Conservation (phyloP, 2,888 invertebrate species). For the Callosobruchus maculatus region DNA sequence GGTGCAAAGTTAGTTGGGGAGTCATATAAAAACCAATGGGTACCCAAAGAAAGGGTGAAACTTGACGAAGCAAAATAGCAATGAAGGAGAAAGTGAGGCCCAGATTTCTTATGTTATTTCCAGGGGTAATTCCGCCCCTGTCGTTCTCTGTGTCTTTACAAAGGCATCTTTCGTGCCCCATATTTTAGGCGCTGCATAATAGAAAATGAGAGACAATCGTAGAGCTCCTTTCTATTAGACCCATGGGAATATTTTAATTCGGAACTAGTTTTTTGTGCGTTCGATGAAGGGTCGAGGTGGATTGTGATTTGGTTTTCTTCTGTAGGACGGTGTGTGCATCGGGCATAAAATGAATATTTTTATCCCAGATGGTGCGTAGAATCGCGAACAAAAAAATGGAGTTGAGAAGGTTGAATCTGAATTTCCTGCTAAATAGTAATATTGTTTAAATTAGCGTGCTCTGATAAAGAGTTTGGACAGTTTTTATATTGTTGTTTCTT, state of each 20-base stretch:
- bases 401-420: constrained; percentile 3
- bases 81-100: background rate
- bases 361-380: background rate
- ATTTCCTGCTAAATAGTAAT: background rate
- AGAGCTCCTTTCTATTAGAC: background rate
- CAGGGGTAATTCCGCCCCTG: background rate
- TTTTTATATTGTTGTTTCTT: no score
- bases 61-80: no score
- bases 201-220: background rate
- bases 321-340: background rate
- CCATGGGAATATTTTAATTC: background rate
- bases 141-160: background rate
- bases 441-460: no score
- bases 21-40: no score
- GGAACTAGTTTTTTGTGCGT: background rate
- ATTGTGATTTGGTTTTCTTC: background rate
- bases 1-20: no score
- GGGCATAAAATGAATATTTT: background rate
- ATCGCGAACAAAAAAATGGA: constrained; percentile 24
- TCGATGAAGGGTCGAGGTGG: background rate
- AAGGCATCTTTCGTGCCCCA: background rate
- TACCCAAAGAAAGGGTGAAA: no score
- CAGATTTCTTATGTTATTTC: background rate
- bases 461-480: no score
- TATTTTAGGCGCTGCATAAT: background rate